Evolutionary conservation across 2,888 invertebrate species (phyloP).

Genomic region (Nemotelus pantherinus): DNA sequence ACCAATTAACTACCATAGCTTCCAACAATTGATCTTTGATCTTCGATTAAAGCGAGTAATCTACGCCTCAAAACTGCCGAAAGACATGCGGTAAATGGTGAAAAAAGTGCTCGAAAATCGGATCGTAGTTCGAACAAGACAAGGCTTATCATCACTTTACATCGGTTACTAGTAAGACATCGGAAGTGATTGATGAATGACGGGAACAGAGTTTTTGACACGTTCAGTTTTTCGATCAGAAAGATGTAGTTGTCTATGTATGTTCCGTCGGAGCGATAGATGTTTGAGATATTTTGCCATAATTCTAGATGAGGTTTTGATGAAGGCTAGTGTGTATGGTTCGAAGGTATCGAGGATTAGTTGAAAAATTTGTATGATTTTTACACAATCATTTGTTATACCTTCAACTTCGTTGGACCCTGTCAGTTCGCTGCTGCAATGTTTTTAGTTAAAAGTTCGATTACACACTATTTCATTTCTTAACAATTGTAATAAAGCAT

Average conservation of each 20-base stretch:
- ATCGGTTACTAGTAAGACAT: conserved; percentile 34
- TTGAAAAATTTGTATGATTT: too few species aligned
- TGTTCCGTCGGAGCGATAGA: too few species aligned
- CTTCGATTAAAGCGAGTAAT: conserved; percentile 35
- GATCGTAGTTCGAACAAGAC: conserved; percentile 16
- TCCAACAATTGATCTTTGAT: conserved; percentile 36
- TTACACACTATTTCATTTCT: too few species aligned
- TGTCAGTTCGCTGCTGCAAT: too few species aligned
- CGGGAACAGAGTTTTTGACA: conserved; percentile 37
- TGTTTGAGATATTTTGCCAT: too few species aligned
- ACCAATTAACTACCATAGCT: conserved; percentile 35
- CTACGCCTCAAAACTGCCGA: conserved; percentile 18
- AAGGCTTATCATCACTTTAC: conserved; percentile 29
- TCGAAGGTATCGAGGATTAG: too few species aligned
- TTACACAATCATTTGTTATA: too few species aligned
- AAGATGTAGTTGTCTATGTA: background rate
- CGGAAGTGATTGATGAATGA: conserved; percentile 43
- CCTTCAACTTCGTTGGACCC: too few species aligned
- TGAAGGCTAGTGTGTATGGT: too few species aligned
- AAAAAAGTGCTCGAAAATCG: conserved; percentile 1
- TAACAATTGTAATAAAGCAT: too few species aligned
- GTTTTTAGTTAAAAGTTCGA: too few species aligned
- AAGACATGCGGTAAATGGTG: conserved; percentile 8
- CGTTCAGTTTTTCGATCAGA: conserved; percentile 4
- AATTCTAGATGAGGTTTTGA: too few species aligned